Evolutionary conservation across 1,140 invertebrate genomes (phyloP), one percentile per base, ranked within the genome.

Genomic region (Pachypsylla venusta): DNA sequence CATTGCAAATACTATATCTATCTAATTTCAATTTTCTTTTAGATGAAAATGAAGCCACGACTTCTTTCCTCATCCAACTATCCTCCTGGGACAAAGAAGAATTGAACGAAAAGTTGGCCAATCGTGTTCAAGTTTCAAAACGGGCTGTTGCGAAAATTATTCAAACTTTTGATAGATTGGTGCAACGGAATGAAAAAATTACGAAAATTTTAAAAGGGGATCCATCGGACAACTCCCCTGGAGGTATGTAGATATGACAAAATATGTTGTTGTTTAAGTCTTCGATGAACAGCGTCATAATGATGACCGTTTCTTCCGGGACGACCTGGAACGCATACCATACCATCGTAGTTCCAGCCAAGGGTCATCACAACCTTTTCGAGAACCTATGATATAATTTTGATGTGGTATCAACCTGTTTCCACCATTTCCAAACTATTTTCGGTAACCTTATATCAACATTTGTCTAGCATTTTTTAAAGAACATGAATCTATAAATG

Each of bases 11-110:
- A n/a, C n/a, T n/a, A n/a, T n/a, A n/a, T n/a, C n/a, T n/a, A n/a
- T n/a, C n/a, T n/a, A n/a, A n/a, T 53, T 55, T 55, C 61, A 39
- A 28, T 68, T 56, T 60, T 53, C 30, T 67, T 80, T 53, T 67
- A 92, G 89, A 96, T 81, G 92, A 97, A 73, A 92, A 89, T 75
- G 90, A 94, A 75, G 91, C 92, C 1, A 95, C 93, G 5, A 97
- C 91, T 30, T 94, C 92, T 25, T 98, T 98, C 71, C 77, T 98
- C n/a, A 89, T 92, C 71, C 87, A 94, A 68, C 71, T 98, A 14
- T 94, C 93, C 16, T 94, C 92, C 4, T 97, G 93, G 93, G 93
- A 98, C 71, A 93, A 94, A 68, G 89, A 94, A 68, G 93, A 98
- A 70, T 74, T 97, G 56, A 92, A 97, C 71, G 91, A 95, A 64